Conservation (phyloP, 2,113 vertebrate genomes). For the Periophthalmus modestus region DNA sequence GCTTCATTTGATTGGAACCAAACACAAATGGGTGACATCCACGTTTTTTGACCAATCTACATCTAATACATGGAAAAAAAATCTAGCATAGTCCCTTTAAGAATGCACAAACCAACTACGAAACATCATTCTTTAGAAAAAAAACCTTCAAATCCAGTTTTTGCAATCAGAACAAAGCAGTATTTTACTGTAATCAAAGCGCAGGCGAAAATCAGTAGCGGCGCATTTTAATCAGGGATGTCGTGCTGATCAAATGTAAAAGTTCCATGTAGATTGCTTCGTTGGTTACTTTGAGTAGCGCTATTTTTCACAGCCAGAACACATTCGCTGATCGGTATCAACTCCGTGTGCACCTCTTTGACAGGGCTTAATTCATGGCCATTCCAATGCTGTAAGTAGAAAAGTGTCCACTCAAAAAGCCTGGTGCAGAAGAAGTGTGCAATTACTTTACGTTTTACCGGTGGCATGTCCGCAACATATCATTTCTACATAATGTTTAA, state of each 20-base stretch:
- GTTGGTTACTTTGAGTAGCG: not conserved
- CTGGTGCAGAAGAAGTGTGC: conserved; percentile 24
- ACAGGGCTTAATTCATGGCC: not conserved
- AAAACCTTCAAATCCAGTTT: conserved; percentile 6
- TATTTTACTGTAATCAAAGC: conserved; percentile 13
- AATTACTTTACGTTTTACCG: conserved; percentile 37
- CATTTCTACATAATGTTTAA: conserved; percentile 2
- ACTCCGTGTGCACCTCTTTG: not conserved
- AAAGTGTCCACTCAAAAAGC: conserved; percentile 17
- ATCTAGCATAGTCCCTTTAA: too few species aligned
- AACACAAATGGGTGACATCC: too few species aligned
- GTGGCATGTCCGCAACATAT: conserved; percentile 18
- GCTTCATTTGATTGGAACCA: too few species aligned
- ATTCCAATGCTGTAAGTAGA: not conserved
- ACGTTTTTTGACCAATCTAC: too few species aligned
- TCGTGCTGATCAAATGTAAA: conserved; percentile 8
- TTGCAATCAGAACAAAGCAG: conserved; percentile 19
- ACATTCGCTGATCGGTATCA: not conserved
- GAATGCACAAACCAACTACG: not conserved
- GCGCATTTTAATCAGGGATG: conserved; percentile 23
- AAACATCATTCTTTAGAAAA: not conserved
- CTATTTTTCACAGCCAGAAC: not conserved
- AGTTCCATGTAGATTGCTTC: not conserved
- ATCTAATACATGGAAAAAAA: too few species aligned
- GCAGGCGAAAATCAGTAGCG: conserved; percentile 6